A percentile compares a stretch with the other conserved stretches of the same genome.
Conservation (phyloP, 2,797 vertebrate species). For the Enteromius trimaculatus region DNA sequence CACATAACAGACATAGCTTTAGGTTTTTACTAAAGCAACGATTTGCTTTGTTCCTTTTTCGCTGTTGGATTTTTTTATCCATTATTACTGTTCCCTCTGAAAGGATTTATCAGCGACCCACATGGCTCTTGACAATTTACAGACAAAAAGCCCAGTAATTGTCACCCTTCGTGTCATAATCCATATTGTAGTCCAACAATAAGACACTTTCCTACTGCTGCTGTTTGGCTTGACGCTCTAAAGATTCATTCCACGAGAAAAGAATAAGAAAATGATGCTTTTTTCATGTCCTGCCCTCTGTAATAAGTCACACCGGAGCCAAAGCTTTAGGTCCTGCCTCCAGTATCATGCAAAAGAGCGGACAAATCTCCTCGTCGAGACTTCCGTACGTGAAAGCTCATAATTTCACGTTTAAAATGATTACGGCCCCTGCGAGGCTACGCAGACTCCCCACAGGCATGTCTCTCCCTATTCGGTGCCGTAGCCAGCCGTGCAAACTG, state of each 20-base stretch:
- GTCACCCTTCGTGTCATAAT: constrained; percentile 25
- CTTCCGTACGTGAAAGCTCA: constrained; percentile 41
- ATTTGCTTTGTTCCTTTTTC: constrained; percentile 10
- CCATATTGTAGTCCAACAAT: constrained; percentile 35
- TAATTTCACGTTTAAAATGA: constrained; percentile 62
- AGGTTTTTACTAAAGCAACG: constrained; percentile 1
- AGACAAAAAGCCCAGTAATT: constrained; percentile 36
- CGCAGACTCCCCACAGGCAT: constrained; percentile 44
- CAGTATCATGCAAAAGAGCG: constrained; percentile 34
- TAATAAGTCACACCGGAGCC: constrained; percentile 44
- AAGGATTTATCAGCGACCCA: constrained; percentile 4
- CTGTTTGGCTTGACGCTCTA: background rate
- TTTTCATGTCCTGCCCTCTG: constrained; percentile 40
- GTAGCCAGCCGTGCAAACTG: constrained; percentile 15
- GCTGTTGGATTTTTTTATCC: constrained; percentile 4
- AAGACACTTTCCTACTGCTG: constrained; percentile 3
- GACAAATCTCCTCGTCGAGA: constrained; percentile 47
- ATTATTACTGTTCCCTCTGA: constrained; percentile 7
- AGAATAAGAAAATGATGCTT: background rate
- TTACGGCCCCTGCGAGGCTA: constrained; percentile 44
- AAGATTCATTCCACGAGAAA: constrained; percentile 19
- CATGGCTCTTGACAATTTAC: constrained; percentile 28
- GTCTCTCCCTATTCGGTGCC: constrained; percentile 17
- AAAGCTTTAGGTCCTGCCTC: constrained; percentile 34
- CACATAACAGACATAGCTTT: constrained; percentile 3